Evolutionary conservation across 1,140 invertebrate genomes (phyloP).

Genomic region (Drosophila truncata): DNA sequence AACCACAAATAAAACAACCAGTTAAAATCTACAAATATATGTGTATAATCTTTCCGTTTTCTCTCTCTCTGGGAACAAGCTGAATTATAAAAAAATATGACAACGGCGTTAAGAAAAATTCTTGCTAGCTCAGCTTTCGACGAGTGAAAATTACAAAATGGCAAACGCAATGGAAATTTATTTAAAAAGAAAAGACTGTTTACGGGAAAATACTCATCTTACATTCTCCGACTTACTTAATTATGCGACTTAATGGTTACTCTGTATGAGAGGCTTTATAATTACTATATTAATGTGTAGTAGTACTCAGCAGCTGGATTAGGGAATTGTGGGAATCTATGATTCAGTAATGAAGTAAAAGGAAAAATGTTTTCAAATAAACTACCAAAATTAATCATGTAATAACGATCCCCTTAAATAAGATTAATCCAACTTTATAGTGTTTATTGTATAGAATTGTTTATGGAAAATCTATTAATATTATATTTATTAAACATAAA

Average conservation of each 20-base stretch:
- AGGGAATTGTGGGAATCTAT: no score
- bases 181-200: constrained; percentile 5
- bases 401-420: no score
- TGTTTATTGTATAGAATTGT: neutral
- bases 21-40: constrained; percentile 3
- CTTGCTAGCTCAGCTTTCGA: constrained; percentile 54
- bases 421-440: no score
- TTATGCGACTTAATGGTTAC: neutral
- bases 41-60: constrained; percentile 28
- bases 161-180: constrained; percentile 31
- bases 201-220: constrained; percentile 6
- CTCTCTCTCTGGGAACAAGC: constrained; percentile 41
- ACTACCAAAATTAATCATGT: no score
- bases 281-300: no score
- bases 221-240: neutral
- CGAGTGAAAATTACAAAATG: constrained; percentile 31
- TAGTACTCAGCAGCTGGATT: no score
- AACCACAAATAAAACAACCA: constrained; percentile 19
- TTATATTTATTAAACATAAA: no score
- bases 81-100: constrained; percentile 43
- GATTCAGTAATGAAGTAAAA: no score
- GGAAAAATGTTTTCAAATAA: no score
- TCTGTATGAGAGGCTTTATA: no score
- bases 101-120: constrained; percentile 72
- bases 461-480: neutral